Evolutionary conservation across 2,797 vertebrate genomes (phyloP), one percentile per base, ranked within the genome.

Genomic region (Sebastes taczanowskii): DNA sequence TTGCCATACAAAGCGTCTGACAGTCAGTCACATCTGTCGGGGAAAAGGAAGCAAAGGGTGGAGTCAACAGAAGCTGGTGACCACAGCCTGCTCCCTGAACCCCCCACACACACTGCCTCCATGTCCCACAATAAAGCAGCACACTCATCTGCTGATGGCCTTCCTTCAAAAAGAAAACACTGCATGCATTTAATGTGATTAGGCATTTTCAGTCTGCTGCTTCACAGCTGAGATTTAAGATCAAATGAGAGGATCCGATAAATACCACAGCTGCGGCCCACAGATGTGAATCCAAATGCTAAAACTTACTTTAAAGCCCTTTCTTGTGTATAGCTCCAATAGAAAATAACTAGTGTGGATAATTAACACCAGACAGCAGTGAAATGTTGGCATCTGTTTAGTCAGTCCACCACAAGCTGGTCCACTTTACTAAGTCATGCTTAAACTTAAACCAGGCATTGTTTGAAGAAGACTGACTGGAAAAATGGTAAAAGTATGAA

Each of bases 71-170:
- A 84, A 90, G 89, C 89, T 81, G 85, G 92, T 83, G 89, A 90
- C 91, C 91, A 93, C 91, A 91, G 88, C 78, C 89, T 89, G 85
- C 89, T 89, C 88, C 86, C 91, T 74, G 68, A 87, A 86, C 82
- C 90, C 81, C 90, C 85, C 90, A 77, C 74, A 80, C 87, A 84
- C 82, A 86, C 89, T 81, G 90, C 86, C 80, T 80, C 77, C 72
- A 60, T 65, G 64, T 80, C 74, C 92, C 92, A 93, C 92, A 94
- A 92, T 80, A 94, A 95, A 95, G 91, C 80, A 82, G 71, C 68
- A 81, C 80, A 91, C 88, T 95, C 94, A 94, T 95, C 93, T 93
- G 88, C 93, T 91, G 88, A 94, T 92, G 94, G 92, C 89, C 66
- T 77, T 81, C 80, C 82, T 88, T 91, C 82, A 91, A 91, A 92